Percentiles rank a stretch among this genome's conserved stretches.
phyloP scores from a whole-genome alignment of 1,140 invertebrate genomes.

The Ostrea edulis region DNA sequence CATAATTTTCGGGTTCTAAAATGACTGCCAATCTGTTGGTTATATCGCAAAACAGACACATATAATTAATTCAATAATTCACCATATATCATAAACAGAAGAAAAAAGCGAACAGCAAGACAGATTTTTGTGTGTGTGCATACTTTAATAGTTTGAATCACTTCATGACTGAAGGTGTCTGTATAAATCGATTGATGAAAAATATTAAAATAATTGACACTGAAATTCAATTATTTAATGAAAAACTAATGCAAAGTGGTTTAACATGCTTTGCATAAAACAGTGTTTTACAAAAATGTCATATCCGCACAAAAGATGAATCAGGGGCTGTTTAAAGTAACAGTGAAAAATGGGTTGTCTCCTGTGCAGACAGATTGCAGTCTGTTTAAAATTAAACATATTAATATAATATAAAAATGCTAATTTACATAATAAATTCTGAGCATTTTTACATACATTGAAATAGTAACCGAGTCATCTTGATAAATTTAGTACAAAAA shows the following conservation, averaged over 20 bases:
- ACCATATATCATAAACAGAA: too few relatives aligned
- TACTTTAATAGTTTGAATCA: too few relatives aligned
- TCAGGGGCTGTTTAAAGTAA: neutral
- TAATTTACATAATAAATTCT: neutral
- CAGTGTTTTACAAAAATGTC: neutral
- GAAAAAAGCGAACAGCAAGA: too few relatives aligned
- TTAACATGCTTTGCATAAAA: neutral
- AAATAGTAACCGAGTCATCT: neutral
- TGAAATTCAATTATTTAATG: neutral
- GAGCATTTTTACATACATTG: conserved; percentile 6
- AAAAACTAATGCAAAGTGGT: neutral
- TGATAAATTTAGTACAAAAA: neutral
- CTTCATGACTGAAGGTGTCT: too few relatives aligned
- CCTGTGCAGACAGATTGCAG: neutral
- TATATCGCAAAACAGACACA: too few relatives aligned
- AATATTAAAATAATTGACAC: neutral
- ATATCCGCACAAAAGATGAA: conserved; percentile 9
- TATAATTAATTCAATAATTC: too few relatives aligned
- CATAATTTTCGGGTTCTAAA: too few relatives aligned
- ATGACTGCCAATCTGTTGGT: too few relatives aligned
- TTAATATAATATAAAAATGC: conserved; percentile 17
- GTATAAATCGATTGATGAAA: too few relatives aligned
- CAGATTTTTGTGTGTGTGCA: too few relatives aligned
- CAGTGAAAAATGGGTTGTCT: conserved; percentile 9
- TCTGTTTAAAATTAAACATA: conserved; percentile 14